A percentile compares a stretch with the other conserved stretches of the same genome.
phyloP scores from a whole-genome alignment of 2,888 invertebrate genomes.

The Phania funesta region DNA sequence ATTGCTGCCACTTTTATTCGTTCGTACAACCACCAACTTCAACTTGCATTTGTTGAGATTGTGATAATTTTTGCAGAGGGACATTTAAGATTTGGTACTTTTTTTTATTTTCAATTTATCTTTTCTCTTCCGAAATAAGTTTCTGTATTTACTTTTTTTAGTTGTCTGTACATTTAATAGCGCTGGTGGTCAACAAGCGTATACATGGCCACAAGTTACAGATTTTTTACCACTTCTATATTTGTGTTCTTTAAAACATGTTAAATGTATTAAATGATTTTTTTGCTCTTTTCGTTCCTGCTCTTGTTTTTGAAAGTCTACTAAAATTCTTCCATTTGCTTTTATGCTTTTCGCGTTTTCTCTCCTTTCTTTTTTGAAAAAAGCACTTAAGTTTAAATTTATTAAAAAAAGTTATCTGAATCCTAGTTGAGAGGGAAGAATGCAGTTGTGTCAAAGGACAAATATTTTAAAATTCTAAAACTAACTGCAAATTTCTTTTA shows the following conservation, averaged over 20 bases:
- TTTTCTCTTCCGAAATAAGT: not conserved
- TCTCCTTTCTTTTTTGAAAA: not conserved
- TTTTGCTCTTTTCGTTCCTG: slow-evolving; percentile 3
- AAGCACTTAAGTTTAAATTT: not conserved
- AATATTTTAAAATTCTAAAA: too few species aligned
- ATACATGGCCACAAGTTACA: slow-evolving; percentile 36
- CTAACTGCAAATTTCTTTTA: too few species aligned
- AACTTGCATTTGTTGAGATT: slow-evolving; percentile 42
- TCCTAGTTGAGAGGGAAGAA: too few species aligned
- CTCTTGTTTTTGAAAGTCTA: not conserved
- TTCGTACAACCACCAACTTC: slow-evolving; percentile 16
- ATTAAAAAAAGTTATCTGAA: not conserved
- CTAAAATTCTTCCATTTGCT: not conserved
- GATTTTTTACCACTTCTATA: slow-evolving; percentile 16
- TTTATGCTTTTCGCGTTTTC: not conserved
- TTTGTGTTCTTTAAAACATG: slow-evolving; percentile 21
- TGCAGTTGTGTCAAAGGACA: not conserved
- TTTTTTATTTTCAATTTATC: slow-evolving; percentile 10
- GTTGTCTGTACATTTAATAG: slow-evolving; percentile 17
- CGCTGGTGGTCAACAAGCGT: slow-evolving; percentile 27
- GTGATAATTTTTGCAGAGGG: slow-evolving; percentile 56
- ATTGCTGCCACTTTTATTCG: slow-evolving; percentile 11
- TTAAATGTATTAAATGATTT: slow-evolving; percentile 14
- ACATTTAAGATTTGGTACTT: slow-evolving; percentile 54
- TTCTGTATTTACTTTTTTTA: slow-evolving; percentile 51